Conservation (phyloP, 2,797 vertebrate species). For the Emydoidea blandingii region DNA sequence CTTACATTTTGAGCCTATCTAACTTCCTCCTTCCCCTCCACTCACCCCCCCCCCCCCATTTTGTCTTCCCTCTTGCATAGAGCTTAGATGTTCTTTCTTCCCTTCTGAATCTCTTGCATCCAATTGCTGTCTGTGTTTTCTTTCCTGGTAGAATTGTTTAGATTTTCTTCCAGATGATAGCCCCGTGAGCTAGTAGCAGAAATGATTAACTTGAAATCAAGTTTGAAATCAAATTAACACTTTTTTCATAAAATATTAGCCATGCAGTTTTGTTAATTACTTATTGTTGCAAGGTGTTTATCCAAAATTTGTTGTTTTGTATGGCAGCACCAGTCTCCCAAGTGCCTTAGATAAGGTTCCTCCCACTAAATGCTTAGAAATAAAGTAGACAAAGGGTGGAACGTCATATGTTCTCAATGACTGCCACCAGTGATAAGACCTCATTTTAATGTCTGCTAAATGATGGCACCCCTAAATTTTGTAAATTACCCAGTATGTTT, state of each 20-base stretch:
- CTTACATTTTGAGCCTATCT: neutral
- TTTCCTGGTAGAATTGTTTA: neutral
- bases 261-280: neutral
- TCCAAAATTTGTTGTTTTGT: neutral
- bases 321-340: neutral
- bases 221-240: neutral
- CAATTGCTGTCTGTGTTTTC: neutral
- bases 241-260: neutral
- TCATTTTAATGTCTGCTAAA: neutral
- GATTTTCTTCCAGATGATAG: neutral
- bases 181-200: neutral
- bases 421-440: neutral
- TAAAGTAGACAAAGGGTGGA: neutral
- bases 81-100: neutral
- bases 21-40: neutral
- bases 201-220: neutral
- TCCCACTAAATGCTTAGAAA: neutral
- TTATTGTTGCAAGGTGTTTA: neutral
- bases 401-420: neutral
- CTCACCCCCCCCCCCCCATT: neutral
- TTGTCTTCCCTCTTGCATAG: neutral
- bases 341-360: neutral
- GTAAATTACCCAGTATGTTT: neutral
- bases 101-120: neutral
- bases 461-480: neutral